Evolutionary conservation across 2,113 vertebrate species (phyloP).

Genomic region (Catharus fuscescens): DNA sequence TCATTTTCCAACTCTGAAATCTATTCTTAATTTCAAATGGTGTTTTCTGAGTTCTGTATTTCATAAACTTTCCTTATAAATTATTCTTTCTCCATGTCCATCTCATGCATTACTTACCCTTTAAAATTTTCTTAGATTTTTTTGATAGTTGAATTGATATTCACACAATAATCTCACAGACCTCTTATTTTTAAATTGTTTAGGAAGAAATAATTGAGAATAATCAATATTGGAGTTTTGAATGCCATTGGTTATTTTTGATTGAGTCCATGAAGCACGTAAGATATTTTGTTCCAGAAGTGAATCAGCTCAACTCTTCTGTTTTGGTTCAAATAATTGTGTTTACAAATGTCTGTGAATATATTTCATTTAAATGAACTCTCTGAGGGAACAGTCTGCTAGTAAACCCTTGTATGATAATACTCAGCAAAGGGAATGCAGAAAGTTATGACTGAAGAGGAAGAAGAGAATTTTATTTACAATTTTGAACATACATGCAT

Average conservation of each 20-base stretch:
- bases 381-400: neutral
- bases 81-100: neutral
- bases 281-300: neutral
- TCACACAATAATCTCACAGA: neutral
- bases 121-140: neutral
- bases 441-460: neutral
- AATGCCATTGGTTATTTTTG: neutral
- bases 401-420: neutral
- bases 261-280: neutral
- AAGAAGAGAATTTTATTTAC: neutral
- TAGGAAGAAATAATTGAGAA: neutral
- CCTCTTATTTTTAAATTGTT: neutral
- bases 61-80: neutral
- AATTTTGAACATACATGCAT: neutral
- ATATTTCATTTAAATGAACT: conserved; percentile 20
- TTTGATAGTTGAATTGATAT: neutral
- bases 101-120: neutral
- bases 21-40: neutral
- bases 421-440: neutral
- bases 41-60: neutral
- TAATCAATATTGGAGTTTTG: neutral
- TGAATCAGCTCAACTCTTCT: neutral
- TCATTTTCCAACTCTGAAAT: neutral
- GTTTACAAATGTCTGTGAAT: neutral
- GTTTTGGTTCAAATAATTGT: conserved; percentile 34